phyloP scores from a whole-genome alignment of 2,113 vertebrate genomes.

The Odobenus rosmarus region DNA sequence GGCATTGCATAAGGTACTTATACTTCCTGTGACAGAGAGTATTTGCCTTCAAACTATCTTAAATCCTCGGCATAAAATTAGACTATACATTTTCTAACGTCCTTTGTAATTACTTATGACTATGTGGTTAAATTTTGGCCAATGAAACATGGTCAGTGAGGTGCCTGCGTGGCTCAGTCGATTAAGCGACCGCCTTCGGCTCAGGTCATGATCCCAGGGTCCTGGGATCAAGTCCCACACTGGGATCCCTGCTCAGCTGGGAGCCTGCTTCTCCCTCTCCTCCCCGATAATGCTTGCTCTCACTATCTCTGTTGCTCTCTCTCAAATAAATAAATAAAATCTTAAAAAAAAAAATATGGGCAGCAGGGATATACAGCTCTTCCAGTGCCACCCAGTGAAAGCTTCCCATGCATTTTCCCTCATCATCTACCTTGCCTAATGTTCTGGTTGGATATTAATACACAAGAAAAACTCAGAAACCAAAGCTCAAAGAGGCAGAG shows the following conservation, averaged over 20 bases:
- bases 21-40: background rate
- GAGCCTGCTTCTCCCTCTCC: too few species aligned
- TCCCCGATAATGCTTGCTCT: background rate
- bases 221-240: background rate
- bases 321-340: background rate
- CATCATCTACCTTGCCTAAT: background rate
- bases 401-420: background rate
- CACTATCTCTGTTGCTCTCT: background rate
- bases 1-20: background rate
- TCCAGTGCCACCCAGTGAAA: background rate
- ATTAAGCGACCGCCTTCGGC: background rate
- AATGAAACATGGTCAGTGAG: background rate
- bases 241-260: too few species aligned
- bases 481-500: background rate
- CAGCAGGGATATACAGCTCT: background rate
- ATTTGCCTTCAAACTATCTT: background rate
- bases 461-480: background rate
- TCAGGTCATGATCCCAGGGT: background rate
- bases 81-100: background rate
- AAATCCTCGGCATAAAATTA: background rate
- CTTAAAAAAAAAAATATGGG: background rate
- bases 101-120: background rate
- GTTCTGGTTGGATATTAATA: background rate
- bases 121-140: background rate
- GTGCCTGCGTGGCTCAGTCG: background rate